Base-by-base conservation (phyloP, 92 coral and sea anemone species). In the Parazoanthus darwini region DNA sequence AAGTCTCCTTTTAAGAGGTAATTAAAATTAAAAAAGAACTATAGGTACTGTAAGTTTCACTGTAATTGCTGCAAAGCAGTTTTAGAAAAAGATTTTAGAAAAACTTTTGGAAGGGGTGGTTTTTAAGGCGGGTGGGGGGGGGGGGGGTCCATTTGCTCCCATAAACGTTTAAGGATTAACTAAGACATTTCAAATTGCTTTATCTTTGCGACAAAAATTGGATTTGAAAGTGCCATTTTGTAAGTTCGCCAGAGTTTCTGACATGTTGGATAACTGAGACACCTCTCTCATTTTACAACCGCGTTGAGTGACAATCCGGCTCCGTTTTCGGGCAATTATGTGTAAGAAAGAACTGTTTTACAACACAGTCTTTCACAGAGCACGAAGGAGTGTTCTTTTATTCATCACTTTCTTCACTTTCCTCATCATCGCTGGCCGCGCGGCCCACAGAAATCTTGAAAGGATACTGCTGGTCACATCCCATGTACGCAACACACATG, bases 401-500 rank as follows among this genome's bases (percentile, higher is more conserved):
- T 50, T 91, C 91, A 67, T 88, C 95, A 44, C 97, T 94, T 77
- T 93, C 98, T 8, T 91, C 98, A 74, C 97, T 94, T 25, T 97
- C 99, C 77, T 95, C 99, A 29, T 97, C 99, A 33, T 94, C 99
- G 82, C 99, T 97, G 16, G 85, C 93, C 16, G 96, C 97, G 51
- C 96, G 94, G 29, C 93, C 95, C 29, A 95, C 98, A 44, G 90
- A 91, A 65, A 97, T 95, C 89, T 97, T 97, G 89, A 97, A 97
- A 25, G 99, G 95, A 74, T 97, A 97, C 80, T 97, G 98, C 92
- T 97, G 99, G 76, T 97, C 99, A 78, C 99, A 97, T 44, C 99
- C 99, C 93, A 97, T 96, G 92, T 97, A 97, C 20, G 99, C 95
- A 86, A 95, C 99, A 58, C 99, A 97, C 99, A 97, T 97, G 90